Percentiles rank a stretch among this genome's conserved stretches.
These are phyloP conservation scores for Oasisia sp. DNA, from an alignment of 2,888 invertebrate species.

Conservation along the genomic window DNA sequence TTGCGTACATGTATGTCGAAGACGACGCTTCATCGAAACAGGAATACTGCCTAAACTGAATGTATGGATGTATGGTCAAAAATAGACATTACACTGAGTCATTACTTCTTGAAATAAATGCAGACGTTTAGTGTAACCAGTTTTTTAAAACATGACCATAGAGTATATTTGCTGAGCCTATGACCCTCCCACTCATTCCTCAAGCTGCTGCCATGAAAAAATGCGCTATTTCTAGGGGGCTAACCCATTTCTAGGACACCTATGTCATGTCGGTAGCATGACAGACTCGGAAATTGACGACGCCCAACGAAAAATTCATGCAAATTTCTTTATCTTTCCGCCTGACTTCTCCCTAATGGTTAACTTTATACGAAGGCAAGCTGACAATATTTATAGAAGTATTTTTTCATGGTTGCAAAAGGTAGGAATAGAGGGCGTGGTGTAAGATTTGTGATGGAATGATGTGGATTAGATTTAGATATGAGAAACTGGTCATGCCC, in stretches of 20 bases:
- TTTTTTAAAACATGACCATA: background rate
- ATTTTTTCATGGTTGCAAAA: no score
- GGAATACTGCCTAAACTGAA: no score
- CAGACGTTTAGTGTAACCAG: no score
- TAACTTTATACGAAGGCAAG: background rate
- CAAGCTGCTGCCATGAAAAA: background rate
- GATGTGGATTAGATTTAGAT: no score
- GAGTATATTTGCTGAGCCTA: background rate
- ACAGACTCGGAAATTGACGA: background rate
- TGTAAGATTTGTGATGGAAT: no score
- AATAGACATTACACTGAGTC: no score
- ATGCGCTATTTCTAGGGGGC: background rate
- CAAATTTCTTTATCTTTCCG: constrained; percentile 2
- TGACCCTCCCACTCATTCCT: background rate
- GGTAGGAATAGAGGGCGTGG: no score
- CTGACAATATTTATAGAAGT: background rate
- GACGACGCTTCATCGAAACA: no score
- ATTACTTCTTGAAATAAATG: no score
- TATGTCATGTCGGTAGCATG: background rate
- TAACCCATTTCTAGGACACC: background rate
- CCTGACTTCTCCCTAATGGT: background rate
- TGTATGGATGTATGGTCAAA: no score
- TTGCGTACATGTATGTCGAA: no score
- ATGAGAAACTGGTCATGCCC: no score
- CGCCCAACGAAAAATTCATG: background rate